phyloP scores from a whole-genome alignment of 2,888 invertebrate species.

The Panopea generosa region DNA sequence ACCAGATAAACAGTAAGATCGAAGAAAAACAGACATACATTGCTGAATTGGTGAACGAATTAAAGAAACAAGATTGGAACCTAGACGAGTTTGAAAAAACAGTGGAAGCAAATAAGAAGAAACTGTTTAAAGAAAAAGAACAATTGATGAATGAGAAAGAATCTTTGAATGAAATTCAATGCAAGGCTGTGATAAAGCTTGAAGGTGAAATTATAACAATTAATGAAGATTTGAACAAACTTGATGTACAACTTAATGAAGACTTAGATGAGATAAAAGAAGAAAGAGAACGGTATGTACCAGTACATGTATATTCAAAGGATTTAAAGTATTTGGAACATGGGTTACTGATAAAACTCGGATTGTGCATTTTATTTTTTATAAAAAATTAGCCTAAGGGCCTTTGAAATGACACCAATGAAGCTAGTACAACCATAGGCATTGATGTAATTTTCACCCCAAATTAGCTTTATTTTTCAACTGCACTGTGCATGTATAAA shows the following conservation, averaged over 20 bases:
- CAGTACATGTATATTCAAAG: no score
- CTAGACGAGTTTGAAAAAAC: conserved; percentile 44
- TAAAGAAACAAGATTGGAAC: conserved; percentile 41
- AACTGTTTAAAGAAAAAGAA: conserved; percentile 42
- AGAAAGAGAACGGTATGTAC: conserved; percentile 73
- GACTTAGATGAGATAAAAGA: conserved; percentile 68
- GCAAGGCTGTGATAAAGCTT: conserved; percentile 52
- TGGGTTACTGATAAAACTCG: not conserved
- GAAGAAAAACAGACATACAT: conserved; percentile 51
- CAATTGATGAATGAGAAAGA: conserved; percentile 50
- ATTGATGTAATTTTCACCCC: no score
- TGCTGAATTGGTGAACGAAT: conserved; percentile 37
- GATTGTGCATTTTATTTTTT: no score
- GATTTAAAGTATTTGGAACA: not conserved
- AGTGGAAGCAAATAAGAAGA: conserved; percentile 36
- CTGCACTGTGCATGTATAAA: no score
- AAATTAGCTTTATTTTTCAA: no score
- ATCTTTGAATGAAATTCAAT: conserved; percentile 32
- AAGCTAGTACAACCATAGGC: no score
- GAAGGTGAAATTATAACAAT: conserved; percentile 65
- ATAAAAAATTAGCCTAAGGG: no score
- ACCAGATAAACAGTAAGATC: conserved; percentile 56
- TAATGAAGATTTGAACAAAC: conserved; percentile 66
- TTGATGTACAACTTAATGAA: conserved; percentile 63
- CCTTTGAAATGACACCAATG: no score